Percentiles rank a stretch among this genome's conserved stretches.
Conservation (phyloP, 1,140 invertebrate genomes). For the Manduca sexta region DNA sequence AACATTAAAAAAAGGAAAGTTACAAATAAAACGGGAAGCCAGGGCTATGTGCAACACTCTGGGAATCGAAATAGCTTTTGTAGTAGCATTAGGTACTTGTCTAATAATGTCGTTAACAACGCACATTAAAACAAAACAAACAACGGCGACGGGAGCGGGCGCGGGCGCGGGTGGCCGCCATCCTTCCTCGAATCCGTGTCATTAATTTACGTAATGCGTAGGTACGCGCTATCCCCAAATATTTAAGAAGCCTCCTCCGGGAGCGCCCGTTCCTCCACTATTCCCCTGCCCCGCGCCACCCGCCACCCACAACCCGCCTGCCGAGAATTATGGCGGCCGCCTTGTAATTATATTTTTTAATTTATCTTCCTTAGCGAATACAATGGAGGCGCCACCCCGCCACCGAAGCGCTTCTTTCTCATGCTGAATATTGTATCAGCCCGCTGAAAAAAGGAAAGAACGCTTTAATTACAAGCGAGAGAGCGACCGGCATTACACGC, state of each 20-base stretch:
- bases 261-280: constrained; percentile 68
- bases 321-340: constrained; percentile 75
- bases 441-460: constrained; percentile 72
- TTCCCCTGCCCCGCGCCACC: constrained; percentile 39
- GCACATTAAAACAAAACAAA: constrained; percentile 72
- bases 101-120: constrained; percentile 72
- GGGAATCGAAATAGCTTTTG: constrained; percentile 42
- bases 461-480: constrained; percentile 72
- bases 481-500: constrained; percentile 63
- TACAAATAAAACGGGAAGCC: constrained; percentile 59
- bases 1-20: constrained; percentile 30
- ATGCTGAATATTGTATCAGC: constrained; percentile 72
- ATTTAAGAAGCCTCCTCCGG: constrained; percentile 72
- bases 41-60: constrained; percentile 28
- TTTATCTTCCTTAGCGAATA: constrained; percentile 75
- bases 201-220: constrained; percentile 74
- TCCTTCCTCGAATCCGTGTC: constrained; percentile 73
- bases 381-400: constrained; percentile 71
- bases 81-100: constrained; percentile 23
- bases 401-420: constrained; percentile 68
- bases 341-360: constrained; percentile 76
- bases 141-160: constrained; percentile 34
- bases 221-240: constrained; percentile 73
- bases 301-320: constrained; percentile 54
- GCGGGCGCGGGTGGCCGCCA: constrained; percentile 56